Conservation (phyloP, 1,140 invertebrate genomes). For the Aphaenogaster floridana region DNA sequence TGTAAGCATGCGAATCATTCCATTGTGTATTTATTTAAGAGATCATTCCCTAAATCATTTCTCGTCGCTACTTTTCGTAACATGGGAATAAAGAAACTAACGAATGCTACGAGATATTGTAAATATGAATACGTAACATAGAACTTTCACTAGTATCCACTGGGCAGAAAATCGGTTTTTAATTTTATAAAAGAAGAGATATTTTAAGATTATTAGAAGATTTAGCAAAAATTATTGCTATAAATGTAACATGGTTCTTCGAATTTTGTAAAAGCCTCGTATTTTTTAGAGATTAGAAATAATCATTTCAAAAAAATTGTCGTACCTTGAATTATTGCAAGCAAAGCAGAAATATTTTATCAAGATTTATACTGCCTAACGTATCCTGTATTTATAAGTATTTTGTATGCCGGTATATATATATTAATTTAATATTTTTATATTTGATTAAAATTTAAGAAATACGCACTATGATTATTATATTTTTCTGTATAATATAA, state of each 20-base stretch:
- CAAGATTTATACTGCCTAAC: not conserved
- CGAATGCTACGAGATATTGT: conserved; percentile 59
- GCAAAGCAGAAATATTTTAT: not conserved
- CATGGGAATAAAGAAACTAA: conserved; percentile 20
- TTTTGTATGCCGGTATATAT: not conserved
- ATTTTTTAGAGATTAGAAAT: not conserved
- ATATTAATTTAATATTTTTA: conserved; percentile 43
- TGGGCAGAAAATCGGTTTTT: not conserved
- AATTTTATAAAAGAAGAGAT: not conserved
- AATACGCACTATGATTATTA: not conserved
- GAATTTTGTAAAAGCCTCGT: not conserved
- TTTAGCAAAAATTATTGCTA: not conserved
- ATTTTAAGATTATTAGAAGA: not conserved
- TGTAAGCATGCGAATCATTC: conserved; percentile 58
- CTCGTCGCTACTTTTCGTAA: conserved; percentile 26
- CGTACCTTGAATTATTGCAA: not conserved
- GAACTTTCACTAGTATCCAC: conserved; percentile 19
- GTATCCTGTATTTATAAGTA: conserved; percentile 36
- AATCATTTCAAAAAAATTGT: not conserved
- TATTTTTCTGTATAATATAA: conserved; percentile 12
- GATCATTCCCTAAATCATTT: conserved; percentile 38
- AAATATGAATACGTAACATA: conserved; percentile 64
- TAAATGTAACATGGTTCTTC: not conserved
- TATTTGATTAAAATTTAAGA: conserved; percentile 38
- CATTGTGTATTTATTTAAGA: conserved; percentile 73